A percentile compares a stretch with the other conserved stretches of the same genome.
phyloP scores from a whole-genome alignment of 2,113 vertebrate genomes.

The Laticauda colubrina region DNA sequence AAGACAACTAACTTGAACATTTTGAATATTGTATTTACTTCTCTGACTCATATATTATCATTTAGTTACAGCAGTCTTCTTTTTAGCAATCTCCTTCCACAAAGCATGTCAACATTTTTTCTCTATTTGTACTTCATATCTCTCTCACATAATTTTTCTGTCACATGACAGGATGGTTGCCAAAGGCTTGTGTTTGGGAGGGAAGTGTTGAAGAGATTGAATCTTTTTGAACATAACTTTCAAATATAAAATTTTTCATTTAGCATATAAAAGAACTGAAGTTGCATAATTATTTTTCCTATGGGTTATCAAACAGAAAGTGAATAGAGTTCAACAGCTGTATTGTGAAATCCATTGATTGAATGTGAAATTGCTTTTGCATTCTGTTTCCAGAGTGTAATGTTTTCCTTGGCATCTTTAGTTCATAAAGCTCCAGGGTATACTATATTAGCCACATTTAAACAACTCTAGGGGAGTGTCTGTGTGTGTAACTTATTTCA shows the following conservation, averaged over 20 bases:
- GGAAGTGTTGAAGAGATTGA: background rate
- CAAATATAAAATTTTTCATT: background rate
- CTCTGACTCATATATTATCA: background rate
- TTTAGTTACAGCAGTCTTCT: background rate
- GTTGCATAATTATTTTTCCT: background rate
- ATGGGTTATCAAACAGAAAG: background rate
- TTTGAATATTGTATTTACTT: background rate
- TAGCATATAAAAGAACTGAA: background rate
- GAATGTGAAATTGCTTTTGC: background rate
- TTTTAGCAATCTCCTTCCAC: background rate
- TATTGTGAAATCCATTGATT: conserved; percentile 20
- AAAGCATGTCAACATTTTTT: background rate
- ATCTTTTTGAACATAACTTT: background rate
- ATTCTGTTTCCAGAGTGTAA: conserved; percentile 12
- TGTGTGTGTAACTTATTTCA: background rate
- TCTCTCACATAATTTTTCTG: background rate
- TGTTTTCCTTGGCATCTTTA: conserved; percentile 33
- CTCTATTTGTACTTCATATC: background rate
- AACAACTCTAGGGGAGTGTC: background rate
- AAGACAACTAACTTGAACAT: background rate
- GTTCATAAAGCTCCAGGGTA: conserved; percentile 42
- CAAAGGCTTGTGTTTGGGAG: background rate
- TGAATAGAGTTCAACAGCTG: background rate
- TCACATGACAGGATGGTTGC: background rate
- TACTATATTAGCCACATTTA: background rate